Base-by-base conservation (phyloP, 2,797 vertebrate genomes). In the Argyrosomus regius region DNA sequence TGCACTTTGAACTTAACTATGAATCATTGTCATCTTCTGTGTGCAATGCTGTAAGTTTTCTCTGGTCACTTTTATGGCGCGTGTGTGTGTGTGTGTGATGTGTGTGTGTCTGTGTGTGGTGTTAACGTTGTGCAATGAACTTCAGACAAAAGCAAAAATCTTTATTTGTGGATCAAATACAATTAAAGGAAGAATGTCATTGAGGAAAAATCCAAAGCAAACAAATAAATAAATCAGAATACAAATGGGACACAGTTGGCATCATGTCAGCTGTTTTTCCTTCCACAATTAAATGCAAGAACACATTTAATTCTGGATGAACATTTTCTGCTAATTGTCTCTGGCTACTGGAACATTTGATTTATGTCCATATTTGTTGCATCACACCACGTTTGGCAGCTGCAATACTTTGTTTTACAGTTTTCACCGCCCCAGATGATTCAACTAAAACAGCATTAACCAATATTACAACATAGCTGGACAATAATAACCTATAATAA, bases 111-210 rank as follows among this genome's bases (percentile, higher is more conserved):
- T 65, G 60, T 62, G 43, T 57, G 14, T 57, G 65, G 8, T 7
- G 20, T 49, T 1, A 14, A 31, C 26, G 16, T 62, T 68, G 48
- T 77, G 18, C 50, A 56, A 7, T 89, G 50, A 75, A 75, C 78
- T 72, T 81, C 67, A 65, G 72, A 82, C 50, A 73, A 56, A 39
- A 73, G 13, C 31, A 11, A 24, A 61, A 50, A 18, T 73, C 20
- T 72, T 66, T 39, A 63, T 63, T 53, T 31, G 6, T 43, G n/a
- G 63, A 14, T 64, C 13, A 26, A 54, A 16, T 22, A 41, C 64
- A 65, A 2, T 17, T 35, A 48, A 49, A 50, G 12, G 7, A 0
- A 75, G 22, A 60, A 4, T 31, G 1, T 10, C 7, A 39, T 1
- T n/a, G 56, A 12, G 57, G 2, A 39, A 39, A 54, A 22, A 57